Conservation (phyloP, 2,113 vertebrate genomes). For the Heterotis niloticus region DNA sequence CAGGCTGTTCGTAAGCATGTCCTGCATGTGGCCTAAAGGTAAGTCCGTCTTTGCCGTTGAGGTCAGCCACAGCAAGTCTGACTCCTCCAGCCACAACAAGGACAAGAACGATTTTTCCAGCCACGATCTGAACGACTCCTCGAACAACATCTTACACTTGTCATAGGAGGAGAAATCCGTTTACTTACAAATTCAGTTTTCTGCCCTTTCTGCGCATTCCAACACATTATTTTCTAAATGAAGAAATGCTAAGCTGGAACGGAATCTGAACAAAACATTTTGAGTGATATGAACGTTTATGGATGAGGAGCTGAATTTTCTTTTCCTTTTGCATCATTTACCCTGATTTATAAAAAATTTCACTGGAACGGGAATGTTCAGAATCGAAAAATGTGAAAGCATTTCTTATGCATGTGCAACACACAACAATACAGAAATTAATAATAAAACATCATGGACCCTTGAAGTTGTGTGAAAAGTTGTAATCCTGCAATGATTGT, state of each 20-base stretch:
- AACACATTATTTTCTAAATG: background rate
- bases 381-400: no score
- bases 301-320: background rate
- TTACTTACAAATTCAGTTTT: slow-evolving; percentile 26
- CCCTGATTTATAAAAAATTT: no score
- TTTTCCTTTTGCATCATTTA: no score
- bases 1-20: slow-evolving; percentile 77
- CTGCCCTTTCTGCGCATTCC: no score
- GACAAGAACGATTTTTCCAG: no score
- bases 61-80: slow-evolving; percentile 89
- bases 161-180: background rate
- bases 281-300: background rate
- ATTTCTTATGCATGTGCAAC: no score
- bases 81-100: slow-evolving; percentile 89
- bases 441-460: no score
- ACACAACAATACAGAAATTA: no score
- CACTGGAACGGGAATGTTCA: no score
- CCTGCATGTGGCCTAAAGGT: slow-evolving; percentile 62
- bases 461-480: no score
- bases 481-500: no score
- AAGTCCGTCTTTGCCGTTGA: slow-evolving; percentile 83
- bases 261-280: slow-evolving; percentile 12
- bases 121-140: slow-evolving; percentile 77
- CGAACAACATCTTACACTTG: slow-evolving; percentile 79
- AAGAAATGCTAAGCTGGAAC: slow-evolving; percentile 24